Evolutionary conservation across 2,888 invertebrate species (phyloP).

Genomic region (Andrena praecox): DNA sequence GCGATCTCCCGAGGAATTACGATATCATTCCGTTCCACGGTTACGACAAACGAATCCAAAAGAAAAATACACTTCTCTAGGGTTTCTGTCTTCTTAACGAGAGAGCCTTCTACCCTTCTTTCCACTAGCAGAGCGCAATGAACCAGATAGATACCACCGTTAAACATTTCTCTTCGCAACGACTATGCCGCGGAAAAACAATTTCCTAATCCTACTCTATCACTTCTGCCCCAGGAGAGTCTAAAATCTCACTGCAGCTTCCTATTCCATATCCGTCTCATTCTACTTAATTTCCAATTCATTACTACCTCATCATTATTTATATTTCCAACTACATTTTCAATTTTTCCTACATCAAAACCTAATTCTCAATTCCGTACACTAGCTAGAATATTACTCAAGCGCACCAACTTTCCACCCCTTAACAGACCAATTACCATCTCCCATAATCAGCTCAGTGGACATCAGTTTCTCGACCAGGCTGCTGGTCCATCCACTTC

Average conservation of each 20-base stretch:
- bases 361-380: not conserved
- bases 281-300: not conserved
- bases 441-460: not conserved
- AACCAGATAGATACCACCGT: too few relatives aligned
- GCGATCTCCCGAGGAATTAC: conserved; percentile 16
- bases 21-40: not conserved
- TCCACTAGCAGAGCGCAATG: too few relatives aligned
- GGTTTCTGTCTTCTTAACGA: too few relatives aligned
- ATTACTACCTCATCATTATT: not conserved
- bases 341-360: not conserved
- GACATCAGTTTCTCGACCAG: not conserved
- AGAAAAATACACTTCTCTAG: conserved; percentile 10
- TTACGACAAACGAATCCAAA: conserved; percentile 15
- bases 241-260: not conserved
- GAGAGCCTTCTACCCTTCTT: too few relatives aligned
- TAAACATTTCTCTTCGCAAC: too few relatives aligned
- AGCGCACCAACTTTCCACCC: not conserved
- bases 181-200: too few relatives aligned
- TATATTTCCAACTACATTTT: not conserved
- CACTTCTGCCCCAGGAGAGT: not conserved
- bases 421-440: not conserved
- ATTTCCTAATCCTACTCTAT: too few relatives aligned
- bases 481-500: not conserved
- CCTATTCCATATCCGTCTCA: not conserved
- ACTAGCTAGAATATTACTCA: not conserved